Evolutionary conservation across 2,113 vertebrate genomes (phyloP), one percentile per base, ranked within the genome.

Genomic region (Nannospalax galili): DNA sequence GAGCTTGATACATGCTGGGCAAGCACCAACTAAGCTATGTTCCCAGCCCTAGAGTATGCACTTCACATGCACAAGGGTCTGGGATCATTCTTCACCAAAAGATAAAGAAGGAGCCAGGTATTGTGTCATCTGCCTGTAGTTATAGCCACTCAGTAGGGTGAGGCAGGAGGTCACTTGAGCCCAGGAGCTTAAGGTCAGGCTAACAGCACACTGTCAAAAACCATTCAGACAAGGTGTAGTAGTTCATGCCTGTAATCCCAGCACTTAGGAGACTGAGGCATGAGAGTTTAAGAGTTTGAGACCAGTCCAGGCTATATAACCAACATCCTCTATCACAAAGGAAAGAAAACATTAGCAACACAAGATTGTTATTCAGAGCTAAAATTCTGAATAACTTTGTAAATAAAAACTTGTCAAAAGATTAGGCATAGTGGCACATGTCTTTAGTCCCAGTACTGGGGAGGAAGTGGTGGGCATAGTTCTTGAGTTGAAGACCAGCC

Each of bases 311-410:
- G 16, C 65, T 40, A 58, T 15, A 22, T 28, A 45, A n/a, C 28
- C 3, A 7, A 4, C 26, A 58, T 26, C 12, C 4, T 70, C 6
- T 70, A 2, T 52, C 28, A 52, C 24, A 78, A 78, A 67, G 22
- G 24, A 58, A 81, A 37, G 26, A n/a, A 28, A 72, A 8, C 8
- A 37, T 22, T 40, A 7, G 20, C 72, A 19, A 58, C 32, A 79
- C 30, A 60, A 56, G 28, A 93, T 56, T 94, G 72, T 45, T 80
- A 72, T 45, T 93, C 48, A 85, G 30, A 91, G 69, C 48, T 96
- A 89, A 91, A 91, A 42, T 64, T n/a, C 77, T 69, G 69, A 88
- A n/a, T 75, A 88, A 35, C 74, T 97, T 95, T 94, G 69, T 52
- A 87, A 37, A 92, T 93, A 84, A 77, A 77, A 35, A 62, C 22